Conservation (phyloP, 2,888 invertebrate genomes). For the Cephonodes hylas region DNA sequence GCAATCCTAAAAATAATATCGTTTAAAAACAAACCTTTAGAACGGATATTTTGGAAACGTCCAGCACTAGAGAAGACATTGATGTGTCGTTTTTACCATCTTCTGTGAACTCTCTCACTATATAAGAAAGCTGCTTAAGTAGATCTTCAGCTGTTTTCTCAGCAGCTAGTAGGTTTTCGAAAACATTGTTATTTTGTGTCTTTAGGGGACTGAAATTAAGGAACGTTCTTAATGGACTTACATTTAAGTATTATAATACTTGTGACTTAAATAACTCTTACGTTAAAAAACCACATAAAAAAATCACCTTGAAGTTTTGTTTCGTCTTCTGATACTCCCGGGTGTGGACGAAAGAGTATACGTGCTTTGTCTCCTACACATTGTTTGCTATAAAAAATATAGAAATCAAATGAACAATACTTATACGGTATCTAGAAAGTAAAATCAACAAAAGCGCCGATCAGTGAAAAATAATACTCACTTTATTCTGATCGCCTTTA, state of each 20-base stretch:
- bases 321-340: constrained; percentile 46
- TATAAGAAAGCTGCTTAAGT: constrained; percentile 42
- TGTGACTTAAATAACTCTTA: too few species aligned
- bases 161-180: constrained; percentile 55
- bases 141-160: constrained; percentile 59
- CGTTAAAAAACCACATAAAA: too few species aligned
- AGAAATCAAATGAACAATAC: too few species aligned
- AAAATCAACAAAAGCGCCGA: too few species aligned
- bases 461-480: constrained; percentile 14
- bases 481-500: constrained; percentile 30
- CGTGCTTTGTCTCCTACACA: constrained; percentile 62
- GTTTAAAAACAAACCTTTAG: constrained; percentile 49
- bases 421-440: too few species aligned
- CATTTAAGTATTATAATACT: too few species aligned
- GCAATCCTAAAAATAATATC: neutral
- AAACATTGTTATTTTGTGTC: constrained; percentile 34
- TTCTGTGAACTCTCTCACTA: constrained; percentile 53
- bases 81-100: constrained; percentile 58
- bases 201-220: constrained; percentile 61
- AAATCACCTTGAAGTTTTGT: constrained; percentile 70
- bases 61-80: constrained; percentile 59
- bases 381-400: constrained; percentile 35
- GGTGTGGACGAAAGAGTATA: constrained; percentile 62
- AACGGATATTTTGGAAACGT: constrained; percentile 73
- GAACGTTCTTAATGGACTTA: neutral